A percentile compares a stretch with the other conserved stretches of the same genome.
Evolutionary conservation across 2,888 invertebrate species (phyloP).

Genomic region (Palloptera scutellata): DNA sequence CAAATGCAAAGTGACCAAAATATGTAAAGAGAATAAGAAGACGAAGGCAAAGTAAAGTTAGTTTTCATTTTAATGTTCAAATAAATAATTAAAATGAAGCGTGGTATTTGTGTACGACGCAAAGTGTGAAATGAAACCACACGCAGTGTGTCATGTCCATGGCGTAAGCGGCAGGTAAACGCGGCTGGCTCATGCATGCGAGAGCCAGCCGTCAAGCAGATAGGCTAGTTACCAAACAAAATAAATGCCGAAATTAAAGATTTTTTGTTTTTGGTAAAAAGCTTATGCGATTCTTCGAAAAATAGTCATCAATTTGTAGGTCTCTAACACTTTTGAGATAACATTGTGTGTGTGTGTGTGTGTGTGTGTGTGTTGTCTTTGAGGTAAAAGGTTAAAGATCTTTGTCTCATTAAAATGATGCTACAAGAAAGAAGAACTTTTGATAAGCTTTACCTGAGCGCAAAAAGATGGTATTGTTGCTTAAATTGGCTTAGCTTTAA

Average conservation of each 20-base stretch:
- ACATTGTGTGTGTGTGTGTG: not conserved
- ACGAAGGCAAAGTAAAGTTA: not conserved
- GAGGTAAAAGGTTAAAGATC: constrained; percentile 26
- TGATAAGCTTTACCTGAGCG: not conserved
- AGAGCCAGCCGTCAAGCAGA: not conserved
- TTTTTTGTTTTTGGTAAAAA: no score
- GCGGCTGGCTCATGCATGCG: no score
- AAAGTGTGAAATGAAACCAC: constrained; percentile 34
- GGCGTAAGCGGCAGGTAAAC: no score
- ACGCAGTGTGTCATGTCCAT: not conserved
- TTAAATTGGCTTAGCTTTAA: not conserved
- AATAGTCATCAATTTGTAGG: constrained; percentile 51
- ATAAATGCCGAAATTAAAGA: constrained; percentile 21
- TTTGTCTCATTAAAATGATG: constrained; percentile 27
- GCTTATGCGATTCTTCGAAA: constrained; percentile 48
- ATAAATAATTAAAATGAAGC: constrained; percentile 57
- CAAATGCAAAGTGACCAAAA: no score
- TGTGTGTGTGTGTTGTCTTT: constrained; percentile 41
- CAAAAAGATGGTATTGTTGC: not conserved
- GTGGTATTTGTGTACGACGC: constrained; percentile 33
- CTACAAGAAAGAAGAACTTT: not conserved
- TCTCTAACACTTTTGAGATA: constrained; percentile 15
- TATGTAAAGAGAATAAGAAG: no score
- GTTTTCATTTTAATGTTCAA: constrained; percentile 47
- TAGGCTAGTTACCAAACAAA: no score